Conservation (phyloP, 37 sponge, comb jelly and placozoan species). For the Axinella damicornis region DNA sequence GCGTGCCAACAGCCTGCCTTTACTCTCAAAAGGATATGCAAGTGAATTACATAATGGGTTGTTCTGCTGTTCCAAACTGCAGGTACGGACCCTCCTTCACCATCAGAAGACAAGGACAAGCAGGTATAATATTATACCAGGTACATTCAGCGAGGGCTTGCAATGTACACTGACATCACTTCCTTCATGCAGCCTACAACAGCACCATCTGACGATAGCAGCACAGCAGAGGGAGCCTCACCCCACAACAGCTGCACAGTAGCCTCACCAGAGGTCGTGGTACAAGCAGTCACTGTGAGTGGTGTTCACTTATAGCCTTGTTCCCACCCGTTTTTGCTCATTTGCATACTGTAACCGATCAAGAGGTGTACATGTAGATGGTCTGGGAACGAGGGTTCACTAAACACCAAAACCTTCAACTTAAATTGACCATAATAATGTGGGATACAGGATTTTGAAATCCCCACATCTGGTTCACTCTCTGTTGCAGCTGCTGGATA, state of each 20-base stretch:
- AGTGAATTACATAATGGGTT: too few relatives aligned
- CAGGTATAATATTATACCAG: neutral
- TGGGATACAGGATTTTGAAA: neutral
- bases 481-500: constrained; percentile 51
- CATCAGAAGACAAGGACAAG: neutral
- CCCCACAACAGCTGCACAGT: neutral
- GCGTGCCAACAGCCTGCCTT: too few relatives aligned
- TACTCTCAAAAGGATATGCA: too few relatives aligned
- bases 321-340: too few relatives aligned
- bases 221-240: neutral
- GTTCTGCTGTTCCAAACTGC: too few relatives aligned
- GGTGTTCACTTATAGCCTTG: too few relatives aligned
- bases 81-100: too few relatives aligned
- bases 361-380: too few relatives aligned
- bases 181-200: too few relatives aligned
- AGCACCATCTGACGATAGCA: neutral
- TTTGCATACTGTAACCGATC: too few relatives aligned
- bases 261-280: neutral
- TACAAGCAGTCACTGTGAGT: constrained; percentile 47
- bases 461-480: neutral
- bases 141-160: neutral
- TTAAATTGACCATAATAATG: neutral
- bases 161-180: too few relatives aligned
- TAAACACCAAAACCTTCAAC: too few relatives aligned
- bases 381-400: neutral